Conservation (phyloP, 2,113 vertebrate genomes). For the Felis catus region DNA sequence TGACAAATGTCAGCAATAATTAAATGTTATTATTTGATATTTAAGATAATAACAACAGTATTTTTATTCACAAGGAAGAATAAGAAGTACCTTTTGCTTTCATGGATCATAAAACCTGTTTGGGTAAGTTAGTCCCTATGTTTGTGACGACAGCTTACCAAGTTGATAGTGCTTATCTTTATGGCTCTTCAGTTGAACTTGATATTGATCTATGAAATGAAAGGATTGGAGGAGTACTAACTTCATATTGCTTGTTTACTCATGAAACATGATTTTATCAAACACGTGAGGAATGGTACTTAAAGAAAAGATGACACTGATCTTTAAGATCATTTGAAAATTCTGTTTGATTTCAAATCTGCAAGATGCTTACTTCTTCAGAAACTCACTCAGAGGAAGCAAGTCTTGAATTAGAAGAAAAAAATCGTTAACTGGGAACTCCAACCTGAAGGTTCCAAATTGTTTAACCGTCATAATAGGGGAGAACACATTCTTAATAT, state of each 20-base stretch:
- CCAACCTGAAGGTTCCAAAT: not conserved
- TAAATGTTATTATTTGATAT: not conserved
- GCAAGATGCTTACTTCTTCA: not conserved
- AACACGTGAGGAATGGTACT: not conserved
- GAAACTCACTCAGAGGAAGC: not conserved
- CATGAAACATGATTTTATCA: conserved; percentile 51
- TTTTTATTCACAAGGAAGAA: not conserved
- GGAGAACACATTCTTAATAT: not conserved
- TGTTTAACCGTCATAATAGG: not conserved
- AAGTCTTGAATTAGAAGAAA: not conserved
- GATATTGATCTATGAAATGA: conserved; percentile 67
- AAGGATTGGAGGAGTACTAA: not conserved
- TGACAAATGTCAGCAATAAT: not conserved
- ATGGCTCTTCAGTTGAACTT: conserved; percentile 35
- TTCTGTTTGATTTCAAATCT: not conserved
- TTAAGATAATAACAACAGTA: not conserved
- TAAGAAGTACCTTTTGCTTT: not conserved
- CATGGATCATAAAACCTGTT: not conserved
- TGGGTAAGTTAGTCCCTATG: not conserved
- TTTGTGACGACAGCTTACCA: not conserved
- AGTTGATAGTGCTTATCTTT: conserved; percentile 35
- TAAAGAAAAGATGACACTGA: not conserved
- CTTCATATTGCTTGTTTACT: not conserved
- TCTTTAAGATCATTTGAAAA: conserved; percentile 30
- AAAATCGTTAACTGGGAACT: not conserved